phyloP scores from a whole-genome alignment of 2,113 vertebrate species.

The Corythornis vintsioides region DNA sequence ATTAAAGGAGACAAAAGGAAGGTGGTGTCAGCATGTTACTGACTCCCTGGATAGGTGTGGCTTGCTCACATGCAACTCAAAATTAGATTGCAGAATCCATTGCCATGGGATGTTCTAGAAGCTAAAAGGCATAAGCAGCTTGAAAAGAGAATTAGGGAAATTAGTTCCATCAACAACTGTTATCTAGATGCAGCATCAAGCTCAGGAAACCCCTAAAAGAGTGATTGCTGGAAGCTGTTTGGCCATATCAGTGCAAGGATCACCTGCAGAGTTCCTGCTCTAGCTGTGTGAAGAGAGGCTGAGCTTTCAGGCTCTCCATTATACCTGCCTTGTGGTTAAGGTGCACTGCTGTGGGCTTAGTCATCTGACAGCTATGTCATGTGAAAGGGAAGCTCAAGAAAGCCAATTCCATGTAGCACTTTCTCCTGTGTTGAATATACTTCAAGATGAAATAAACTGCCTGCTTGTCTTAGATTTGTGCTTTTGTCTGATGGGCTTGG shows the following conservation, averaged over 20 bases:
- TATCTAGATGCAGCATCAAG: not conserved
- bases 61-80: not conserved
- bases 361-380: not conserved
- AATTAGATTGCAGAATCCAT: conserved; percentile 17
- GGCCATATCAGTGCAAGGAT: not conserved
- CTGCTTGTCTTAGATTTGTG: not conserved
- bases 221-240: not conserved
- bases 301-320: not conserved
- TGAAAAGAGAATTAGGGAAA: conserved; percentile 16
- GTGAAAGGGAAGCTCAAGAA: not conserved
- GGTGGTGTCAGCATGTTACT: not conserved
- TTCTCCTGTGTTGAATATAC: not conserved
- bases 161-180: not conserved
- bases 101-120: not conserved
- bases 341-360: not conserved
- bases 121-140: not conserved
- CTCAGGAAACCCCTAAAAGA: not conserved
- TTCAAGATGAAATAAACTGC: not conserved
- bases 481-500: not conserved
- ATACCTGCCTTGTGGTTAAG: not conserved
- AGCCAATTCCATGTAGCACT: not conserved
- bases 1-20: conserved; percentile 8
- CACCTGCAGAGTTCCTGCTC: not conserved
- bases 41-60: conserved; percentile 7
- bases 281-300: not conserved